Evolutionary conservation across 2,797 vertebrate genomes (phyloP).

Genomic region (Protosalanx chinensis): DNA sequence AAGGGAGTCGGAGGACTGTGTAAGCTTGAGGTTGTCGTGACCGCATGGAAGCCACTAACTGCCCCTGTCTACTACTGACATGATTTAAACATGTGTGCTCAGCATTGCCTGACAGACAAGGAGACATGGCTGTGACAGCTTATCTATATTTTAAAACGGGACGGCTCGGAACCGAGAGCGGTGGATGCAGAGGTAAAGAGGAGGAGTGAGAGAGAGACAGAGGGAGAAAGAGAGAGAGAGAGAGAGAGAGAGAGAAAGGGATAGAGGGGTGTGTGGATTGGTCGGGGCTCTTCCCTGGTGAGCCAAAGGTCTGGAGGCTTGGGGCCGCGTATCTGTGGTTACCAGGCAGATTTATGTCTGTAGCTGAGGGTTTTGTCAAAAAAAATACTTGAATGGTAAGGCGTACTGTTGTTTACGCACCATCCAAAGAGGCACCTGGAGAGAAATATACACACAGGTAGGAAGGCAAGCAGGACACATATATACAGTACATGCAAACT

Average conservation of each 20-base stretch:
- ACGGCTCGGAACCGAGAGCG: constrained; percentile 30
- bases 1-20: not conserved
- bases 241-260: not conserved
- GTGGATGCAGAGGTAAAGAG: constrained; percentile 11
- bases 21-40: constrained; percentile 19
- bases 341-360: constrained; percentile 60
- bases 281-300: constrained; percentile 40
- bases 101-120: constrained; percentile 37
- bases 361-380: constrained; percentile 17
- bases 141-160: constrained; percentile 67
- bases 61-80: constrained; percentile 55
- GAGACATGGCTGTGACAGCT: constrained; percentile 58
- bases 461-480: not conserved
- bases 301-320: constrained; percentile 46
- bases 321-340: constrained; percentile 49
- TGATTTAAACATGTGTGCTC: constrained; percentile 58
- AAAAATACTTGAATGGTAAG: constrained; percentile 10
- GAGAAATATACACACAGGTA: constrained; percentile 7
- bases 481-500: not conserved
- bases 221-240: constrained; percentile 1
- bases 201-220: not conserved
- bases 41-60: constrained; percentile 26
- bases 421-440: not conserved
- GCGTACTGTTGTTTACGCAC: constrained; percentile 1
- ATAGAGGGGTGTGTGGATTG: constrained; percentile 36